Conservation (phyloP, 2,797 vertebrate species). For the Masticophis lateralis region DNA sequence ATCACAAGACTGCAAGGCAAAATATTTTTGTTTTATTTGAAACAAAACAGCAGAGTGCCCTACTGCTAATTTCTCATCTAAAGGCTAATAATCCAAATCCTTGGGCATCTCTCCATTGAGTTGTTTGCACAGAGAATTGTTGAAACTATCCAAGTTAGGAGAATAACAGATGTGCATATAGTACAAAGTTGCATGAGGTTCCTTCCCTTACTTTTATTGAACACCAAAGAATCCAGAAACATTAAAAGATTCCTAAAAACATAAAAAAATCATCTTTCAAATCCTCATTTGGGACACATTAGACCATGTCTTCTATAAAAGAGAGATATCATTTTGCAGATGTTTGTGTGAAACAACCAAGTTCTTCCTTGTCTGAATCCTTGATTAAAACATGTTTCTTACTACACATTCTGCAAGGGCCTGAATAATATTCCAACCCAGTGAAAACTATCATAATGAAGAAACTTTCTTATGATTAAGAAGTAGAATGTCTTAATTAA, state of each 20-base stretch:
- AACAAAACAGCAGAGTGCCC: neutral
- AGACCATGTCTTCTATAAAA: neutral
- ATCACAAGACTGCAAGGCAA: neutral
- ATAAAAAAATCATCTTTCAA: neutral
- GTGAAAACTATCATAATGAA: neutral
- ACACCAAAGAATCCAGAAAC: neutral
- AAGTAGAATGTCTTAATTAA: constrained; percentile 4
- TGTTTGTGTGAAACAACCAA: neutral
- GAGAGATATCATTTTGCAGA: neutral
- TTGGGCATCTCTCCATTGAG: neutral
- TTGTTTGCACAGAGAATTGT: neutral
- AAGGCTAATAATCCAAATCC: neutral
- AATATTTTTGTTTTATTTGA: neutral
- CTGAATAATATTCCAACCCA: neutral
- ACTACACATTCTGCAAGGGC: neutral
- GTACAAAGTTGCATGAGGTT: neutral
- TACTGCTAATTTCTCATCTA: neutral
- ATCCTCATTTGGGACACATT: neutral
- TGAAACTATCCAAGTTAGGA: neutral
- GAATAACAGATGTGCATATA: neutral
- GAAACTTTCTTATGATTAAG: neutral
- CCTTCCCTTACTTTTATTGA: neutral
- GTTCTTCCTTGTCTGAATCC: neutral
- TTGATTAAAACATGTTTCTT: neutral
- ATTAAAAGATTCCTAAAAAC: neutral